Percentiles rank a stretch among this genome's conserved stretches.
Conservation (phyloP, 2,888 invertebrate species). For the Brenthis hecate region DNA sequence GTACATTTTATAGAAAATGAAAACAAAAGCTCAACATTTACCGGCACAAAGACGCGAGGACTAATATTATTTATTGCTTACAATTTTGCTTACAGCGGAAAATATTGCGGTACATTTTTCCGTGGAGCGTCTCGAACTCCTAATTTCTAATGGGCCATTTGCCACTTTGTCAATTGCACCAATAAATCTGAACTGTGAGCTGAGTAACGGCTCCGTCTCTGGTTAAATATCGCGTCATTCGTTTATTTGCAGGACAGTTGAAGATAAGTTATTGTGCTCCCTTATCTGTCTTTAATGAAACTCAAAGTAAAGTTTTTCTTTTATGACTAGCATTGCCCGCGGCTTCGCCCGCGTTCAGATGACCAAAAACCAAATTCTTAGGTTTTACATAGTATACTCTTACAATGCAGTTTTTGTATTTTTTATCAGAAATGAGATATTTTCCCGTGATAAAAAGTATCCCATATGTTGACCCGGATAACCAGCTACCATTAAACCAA, state of each 20-base stretch:
- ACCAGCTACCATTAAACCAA: too few relatives aligned
- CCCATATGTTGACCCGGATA: too few relatives aligned
- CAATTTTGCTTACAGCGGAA: constrained; percentile 75
- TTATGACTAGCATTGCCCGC: not conserved
- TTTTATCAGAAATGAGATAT: too few relatives aligned
- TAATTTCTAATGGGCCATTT: constrained; percentile 83
- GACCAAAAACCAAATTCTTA: too few relatives aligned
- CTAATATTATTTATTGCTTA: constrained; percentile 66
- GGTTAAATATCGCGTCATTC: constrained; percentile 70
- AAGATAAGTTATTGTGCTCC: constrained; percentile 25
- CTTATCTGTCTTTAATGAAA: constrained; percentile 5
- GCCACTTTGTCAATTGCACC: constrained; percentile 83
- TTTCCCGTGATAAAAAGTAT: too few relatives aligned
- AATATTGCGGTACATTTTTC: constrained; percentile 79
- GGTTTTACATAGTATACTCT: too few relatives aligned
- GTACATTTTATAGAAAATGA: constrained; percentile 1
- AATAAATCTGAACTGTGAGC: constrained; percentile 75
- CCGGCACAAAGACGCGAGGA: constrained; percentile 10
- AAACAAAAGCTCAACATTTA: constrained; percentile 10
- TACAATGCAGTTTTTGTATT: too few relatives aligned
- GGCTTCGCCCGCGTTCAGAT: too few relatives aligned
- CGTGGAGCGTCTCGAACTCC: constrained; percentile 64
- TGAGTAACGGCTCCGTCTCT: constrained; percentile 73
- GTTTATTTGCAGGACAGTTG: constrained; percentile 58
- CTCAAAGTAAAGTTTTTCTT: not conserved